These are phyloP conservation scores for Acrocephalus scirpaceus DNA, from an alignment of 2,797 vertebrate species.

Conservation along the genomic window DNA sequence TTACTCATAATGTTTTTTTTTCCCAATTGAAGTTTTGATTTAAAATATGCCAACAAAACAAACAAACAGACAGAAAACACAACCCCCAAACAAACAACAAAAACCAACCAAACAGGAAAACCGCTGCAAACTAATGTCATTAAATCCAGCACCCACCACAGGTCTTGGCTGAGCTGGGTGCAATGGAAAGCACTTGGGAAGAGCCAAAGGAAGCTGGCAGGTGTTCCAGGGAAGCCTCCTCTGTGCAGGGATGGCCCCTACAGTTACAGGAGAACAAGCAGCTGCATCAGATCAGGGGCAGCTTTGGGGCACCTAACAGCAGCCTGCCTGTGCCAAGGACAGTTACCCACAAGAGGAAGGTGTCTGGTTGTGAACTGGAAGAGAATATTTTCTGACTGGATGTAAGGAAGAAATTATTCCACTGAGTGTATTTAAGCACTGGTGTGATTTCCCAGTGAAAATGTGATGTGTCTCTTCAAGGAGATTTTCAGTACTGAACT, in stretches of 20 bases:
- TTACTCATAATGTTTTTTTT: not conserved
- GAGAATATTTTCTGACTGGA: not conserved
- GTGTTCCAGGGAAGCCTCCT: not conserved
- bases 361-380: not conserved
- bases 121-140: fast-evolving
- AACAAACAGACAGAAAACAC: not conserved
- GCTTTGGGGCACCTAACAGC: not conserved
- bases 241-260: not conserved
- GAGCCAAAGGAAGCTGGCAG: not conserved
- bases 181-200: not conserved
- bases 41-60: not conserved
- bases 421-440: not conserved
- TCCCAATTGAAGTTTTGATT: not conserved
- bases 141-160: not conserved
- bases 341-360: not conserved
- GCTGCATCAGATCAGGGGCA: not conserved
- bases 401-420: not conserved
- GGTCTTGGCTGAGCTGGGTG: not conserved
- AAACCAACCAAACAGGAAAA: not conserved
- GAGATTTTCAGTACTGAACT: not conserved
- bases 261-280: not conserved
- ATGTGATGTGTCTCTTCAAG: not conserved
- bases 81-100: not conserved
- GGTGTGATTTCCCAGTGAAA: not conserved
- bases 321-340: not conserved